Percentiles rank a stretch among this genome's conserved stretches.
Evolutionary conservation across 2,888 invertebrate genomes (phyloP).

Genomic region (Gibbula magus): DNA sequence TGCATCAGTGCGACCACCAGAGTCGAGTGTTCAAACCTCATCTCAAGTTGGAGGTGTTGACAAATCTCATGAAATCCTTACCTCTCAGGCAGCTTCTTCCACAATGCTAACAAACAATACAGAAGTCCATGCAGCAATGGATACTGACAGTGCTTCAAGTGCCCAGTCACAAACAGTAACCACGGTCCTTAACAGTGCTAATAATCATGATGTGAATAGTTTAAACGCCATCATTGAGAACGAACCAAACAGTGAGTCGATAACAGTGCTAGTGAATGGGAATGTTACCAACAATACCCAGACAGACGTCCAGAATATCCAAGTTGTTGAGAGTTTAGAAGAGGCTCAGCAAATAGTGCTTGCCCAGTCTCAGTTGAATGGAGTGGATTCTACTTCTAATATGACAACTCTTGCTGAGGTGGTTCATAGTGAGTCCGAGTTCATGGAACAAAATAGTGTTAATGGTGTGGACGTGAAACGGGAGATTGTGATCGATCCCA

Average conservation of each 20-base stretch:
- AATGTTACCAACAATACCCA: background rate
- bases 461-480: background rate
- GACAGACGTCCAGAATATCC: conserved; percentile 1
- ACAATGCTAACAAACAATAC: background rate
- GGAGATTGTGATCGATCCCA: background rate
- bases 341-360: conserved; percentile 12
- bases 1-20: background rate
- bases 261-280: background rate
- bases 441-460: background rate
- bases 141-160: background rate
- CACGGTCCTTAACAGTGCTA: background rate
- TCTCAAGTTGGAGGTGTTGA: conserved; percentile 13
- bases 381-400: background rate
- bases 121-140: background rate
- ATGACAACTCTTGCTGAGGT: conserved; percentile 21
- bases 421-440: conserved; percentile 19
- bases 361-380: conserved; percentile 8
- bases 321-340: conserved; percentile 7
- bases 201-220: background rate
- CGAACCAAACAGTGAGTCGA: background rate
- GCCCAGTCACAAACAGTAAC: background rate
- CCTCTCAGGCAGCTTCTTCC: conserved; percentile 24
- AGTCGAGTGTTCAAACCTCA: conserved; percentile 4
- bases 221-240: background rate
- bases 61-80: conserved; percentile 26